Evolutionary conservation across 2,797 vertebrate species (phyloP), one percentile per base, ranked within the genome.

Genomic region (Nyctalus aviator): DNA sequence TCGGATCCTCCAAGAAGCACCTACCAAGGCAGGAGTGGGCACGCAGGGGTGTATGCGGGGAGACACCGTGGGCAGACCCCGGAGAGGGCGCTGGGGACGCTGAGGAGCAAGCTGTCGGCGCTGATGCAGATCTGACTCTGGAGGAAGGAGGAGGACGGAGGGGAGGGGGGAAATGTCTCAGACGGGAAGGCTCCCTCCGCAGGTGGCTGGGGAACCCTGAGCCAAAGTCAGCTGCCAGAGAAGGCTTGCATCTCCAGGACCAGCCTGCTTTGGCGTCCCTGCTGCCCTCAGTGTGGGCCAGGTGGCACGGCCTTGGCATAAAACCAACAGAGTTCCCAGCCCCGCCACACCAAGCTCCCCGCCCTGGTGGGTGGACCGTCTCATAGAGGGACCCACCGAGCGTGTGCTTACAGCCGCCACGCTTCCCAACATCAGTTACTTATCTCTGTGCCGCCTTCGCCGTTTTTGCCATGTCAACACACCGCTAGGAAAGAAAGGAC

Each of bases 1-100:
- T 55, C 50, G 0, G 21, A 57, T 90, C 66, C 41, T 89, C 84
- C 41, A 25, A 64, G 77, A 93, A 91, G 55, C 66, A 66, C 89
- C 62, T 5, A 8, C 30, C 46, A 27, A 21, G 48, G 48, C 14
- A 27, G 25, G 23, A 44, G 75, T 9, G 55, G 17, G 72, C 27
- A 4, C 13, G 17, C 44, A 30, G 76, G 57, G 46, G 69, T 35
- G 50, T 50, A 5, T 25, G 66, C 8, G 4, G 79, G 71, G 71
- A 93, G 83, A 90, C 64, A 32, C n/a, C 50, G 53, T 9, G 41
- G 32, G 41, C 53, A 14, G 79, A 57, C 37, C 64, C 30, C 0
- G 8, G 37, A 62, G 23, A 66, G 62, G 53, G 32, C 32, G 46
- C 68, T 5, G 30, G 57, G 3, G 17, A 75, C 25, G 69, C 32